A percentile compares a stretch with the other conserved stretches of the same genome.
These are phyloP conservation scores for Ormyrus labotus DNA, from an alignment of 2,888 invertebrate species.

Conservation along the genomic window DNA sequence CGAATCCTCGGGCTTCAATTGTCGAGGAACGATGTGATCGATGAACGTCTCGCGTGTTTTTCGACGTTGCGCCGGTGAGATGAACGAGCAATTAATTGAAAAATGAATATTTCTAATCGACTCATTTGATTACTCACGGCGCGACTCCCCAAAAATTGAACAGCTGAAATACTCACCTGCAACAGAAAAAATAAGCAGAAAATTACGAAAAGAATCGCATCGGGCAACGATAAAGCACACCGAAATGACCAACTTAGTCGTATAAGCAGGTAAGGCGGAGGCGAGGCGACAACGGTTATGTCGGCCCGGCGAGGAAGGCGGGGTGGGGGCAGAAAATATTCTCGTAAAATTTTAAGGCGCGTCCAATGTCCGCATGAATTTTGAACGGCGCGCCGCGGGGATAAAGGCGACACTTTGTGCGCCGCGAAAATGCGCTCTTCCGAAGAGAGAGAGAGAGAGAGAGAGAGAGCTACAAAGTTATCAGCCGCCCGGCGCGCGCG, in stretches of 20 bases:
- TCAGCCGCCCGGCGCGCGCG: not conserved
- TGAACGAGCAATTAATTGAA: not conserved
- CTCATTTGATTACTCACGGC: not conserved
- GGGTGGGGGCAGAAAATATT: constrained; percentile 60
- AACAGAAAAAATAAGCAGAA: constrained; percentile 59
- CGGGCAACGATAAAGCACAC: constrained; percentile 19
- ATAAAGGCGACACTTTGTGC: constrained; percentile 52
- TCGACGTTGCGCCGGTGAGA: too few relatives aligned
- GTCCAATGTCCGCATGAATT: constrained; percentile 61
- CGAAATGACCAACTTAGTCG: constrained; percentile 41
- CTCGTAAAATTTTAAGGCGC: constrained; percentile 63
- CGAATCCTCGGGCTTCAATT: too few relatives aligned
- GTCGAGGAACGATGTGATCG: too few relatives aligned
- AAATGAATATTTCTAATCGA: not conserved
- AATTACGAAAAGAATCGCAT: constrained; percentile 47
- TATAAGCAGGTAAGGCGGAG: constrained; percentile 55
- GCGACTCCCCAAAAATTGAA: too few relatives aligned
- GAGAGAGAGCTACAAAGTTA: constrained; percentile 23
- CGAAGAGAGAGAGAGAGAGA: too few relatives aligned
- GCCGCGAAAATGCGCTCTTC: not conserved
- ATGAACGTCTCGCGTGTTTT: too few relatives aligned
- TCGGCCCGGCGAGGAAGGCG: constrained; percentile 54
- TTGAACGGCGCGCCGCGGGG: constrained; percentile 56
- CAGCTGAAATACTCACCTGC: constrained; percentile 58
- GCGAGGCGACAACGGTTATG: constrained; percentile 54